These are phyloP conservation scores for Felis chaus DNA, from an alignment of 2,113 vertebrate genomes.

Conservation along the genomic window DNA sequence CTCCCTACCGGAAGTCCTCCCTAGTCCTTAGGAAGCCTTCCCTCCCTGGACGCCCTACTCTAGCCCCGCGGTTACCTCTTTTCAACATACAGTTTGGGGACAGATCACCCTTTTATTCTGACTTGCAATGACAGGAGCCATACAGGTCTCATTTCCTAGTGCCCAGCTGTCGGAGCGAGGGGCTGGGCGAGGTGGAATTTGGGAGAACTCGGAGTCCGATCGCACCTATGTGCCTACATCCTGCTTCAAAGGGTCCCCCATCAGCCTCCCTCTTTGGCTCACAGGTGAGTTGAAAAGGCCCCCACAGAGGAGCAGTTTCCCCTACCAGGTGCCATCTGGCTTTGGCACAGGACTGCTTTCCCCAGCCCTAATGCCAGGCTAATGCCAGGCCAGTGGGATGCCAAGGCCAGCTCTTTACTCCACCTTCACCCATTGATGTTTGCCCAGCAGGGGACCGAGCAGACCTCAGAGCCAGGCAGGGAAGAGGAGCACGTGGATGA, in stretches of 20 bases:
- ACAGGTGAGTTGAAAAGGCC: constrained; percentile 30
- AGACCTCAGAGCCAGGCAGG: background rate
- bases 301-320: background rate
- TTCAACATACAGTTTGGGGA: background rate
- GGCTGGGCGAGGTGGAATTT: background rate
- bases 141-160: background rate
- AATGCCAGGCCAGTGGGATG: constrained; percentile 44
- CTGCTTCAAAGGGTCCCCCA: constrained; percentile 17
- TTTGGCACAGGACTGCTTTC: background rate
- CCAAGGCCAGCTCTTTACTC: constrained; percentile 47
- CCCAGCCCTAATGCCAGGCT: constrained; percentile 51
- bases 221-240: background rate
- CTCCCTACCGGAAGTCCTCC: background rate
- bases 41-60: background rate
- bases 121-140: too few relatives aligned
- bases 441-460: constrained; percentile 33
- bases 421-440: background rate
- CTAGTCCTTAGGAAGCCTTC: background rate
- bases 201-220: background rate
- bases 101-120: background rate
- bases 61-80: background rate
- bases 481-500: background rate
- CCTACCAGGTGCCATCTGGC: constrained; percentile 26
- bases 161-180: background rate
- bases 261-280: background rate